Evolutionary conservation across 1,140 invertebrate species (phyloP).

Genomic region (Pachypeltis micranthus): DNA sequence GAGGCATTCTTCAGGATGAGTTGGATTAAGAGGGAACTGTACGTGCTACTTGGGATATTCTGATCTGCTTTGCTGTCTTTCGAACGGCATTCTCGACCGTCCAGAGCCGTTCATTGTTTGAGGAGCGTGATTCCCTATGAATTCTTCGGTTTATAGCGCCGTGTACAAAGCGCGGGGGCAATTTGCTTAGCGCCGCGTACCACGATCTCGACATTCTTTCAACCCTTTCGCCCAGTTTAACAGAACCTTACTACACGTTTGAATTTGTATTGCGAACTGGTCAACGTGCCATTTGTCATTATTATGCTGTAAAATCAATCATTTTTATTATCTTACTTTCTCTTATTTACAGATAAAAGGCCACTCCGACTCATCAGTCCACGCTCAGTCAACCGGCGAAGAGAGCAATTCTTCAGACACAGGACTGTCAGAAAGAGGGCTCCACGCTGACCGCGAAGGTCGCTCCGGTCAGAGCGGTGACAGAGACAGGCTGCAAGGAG

Average conservation of each 20-base stretch:
- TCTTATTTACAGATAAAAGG: conserved; percentile 33
- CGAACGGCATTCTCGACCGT: too few relatives aligned
- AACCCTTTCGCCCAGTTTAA: too few relatives aligned
- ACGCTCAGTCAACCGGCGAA: conserved; percentile 62
- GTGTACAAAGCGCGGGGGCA: too few relatives aligned
- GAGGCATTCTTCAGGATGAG: too few relatives aligned
- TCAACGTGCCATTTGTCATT: background rate
- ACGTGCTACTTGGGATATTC: too few relatives aligned
- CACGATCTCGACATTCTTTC: too few relatives aligned
- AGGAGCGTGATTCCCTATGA: too few relatives aligned
- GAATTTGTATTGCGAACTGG: conserved; percentile 9
- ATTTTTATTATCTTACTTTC: conserved; percentile 18
- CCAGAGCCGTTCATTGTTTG: too few relatives aligned
- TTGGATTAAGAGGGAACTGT: too few relatives aligned
- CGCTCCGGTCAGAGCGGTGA: background rate
- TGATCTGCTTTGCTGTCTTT: too few relatives aligned
- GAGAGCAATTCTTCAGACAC: conserved; percentile 52
- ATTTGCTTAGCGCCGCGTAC: too few relatives aligned
- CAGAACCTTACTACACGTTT: conserved; percentile 16
- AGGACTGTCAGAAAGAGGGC: conserved; percentile 49
- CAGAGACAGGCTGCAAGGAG: conserved; percentile 26
- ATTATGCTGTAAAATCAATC: background rate
- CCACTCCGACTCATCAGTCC: conserved; percentile 38
- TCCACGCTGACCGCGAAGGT: conserved; percentile 25
- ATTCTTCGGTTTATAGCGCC: too few relatives aligned